Conservation (phyloP, 1,140 invertebrate genomes). For the Papilio helenus region DNA sequence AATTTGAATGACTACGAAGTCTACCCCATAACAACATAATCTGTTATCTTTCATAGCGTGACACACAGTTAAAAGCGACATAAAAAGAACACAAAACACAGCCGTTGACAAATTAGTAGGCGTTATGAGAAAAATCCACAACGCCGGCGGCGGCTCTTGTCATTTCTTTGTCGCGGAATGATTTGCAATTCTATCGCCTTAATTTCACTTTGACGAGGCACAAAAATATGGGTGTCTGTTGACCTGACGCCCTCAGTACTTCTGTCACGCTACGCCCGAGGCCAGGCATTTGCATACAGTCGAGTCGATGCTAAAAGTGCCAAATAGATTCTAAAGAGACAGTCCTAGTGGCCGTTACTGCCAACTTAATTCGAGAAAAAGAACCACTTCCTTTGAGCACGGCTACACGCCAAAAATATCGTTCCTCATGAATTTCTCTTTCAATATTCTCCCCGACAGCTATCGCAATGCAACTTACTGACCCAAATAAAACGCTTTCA, state of each 20-base stretch:
- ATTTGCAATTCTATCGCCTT: conserved; percentile 80
- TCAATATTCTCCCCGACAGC: conserved; percentile 38
- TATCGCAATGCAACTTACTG: conserved; percentile 40
- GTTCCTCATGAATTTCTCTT: conserved; percentile 38
- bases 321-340: conserved; percentile 67
- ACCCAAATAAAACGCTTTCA: conserved; percentile 41
- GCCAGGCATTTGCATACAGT: conserved; percentile 75
- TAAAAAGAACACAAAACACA: conserved; percentile 51
- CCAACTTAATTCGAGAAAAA: conserved; percentile 46
- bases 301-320: conserved; percentile 64
- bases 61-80: conserved; percentile 1
- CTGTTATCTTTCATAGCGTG: background rate
- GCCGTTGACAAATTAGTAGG: conserved; percentile 57
- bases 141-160: conserved; percentile 65
- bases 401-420: conserved; percentile 38
- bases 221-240: conserved; percentile 51
- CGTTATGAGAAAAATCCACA: conserved; percentile 75
- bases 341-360: conserved; percentile 44
- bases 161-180: conserved; percentile 73
- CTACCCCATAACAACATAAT: no score
- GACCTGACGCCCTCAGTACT: conserved; percentile 54
- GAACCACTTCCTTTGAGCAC: conserved; percentile 35
- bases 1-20: no score
- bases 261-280: conserved; percentile 50
- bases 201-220: conserved; percentile 79